Evolutionary conservation across 2,113 vertebrate genomes (phyloP), one percentile per base, ranked within the genome.

Genomic region (Tinamus guttatus): DNA sequence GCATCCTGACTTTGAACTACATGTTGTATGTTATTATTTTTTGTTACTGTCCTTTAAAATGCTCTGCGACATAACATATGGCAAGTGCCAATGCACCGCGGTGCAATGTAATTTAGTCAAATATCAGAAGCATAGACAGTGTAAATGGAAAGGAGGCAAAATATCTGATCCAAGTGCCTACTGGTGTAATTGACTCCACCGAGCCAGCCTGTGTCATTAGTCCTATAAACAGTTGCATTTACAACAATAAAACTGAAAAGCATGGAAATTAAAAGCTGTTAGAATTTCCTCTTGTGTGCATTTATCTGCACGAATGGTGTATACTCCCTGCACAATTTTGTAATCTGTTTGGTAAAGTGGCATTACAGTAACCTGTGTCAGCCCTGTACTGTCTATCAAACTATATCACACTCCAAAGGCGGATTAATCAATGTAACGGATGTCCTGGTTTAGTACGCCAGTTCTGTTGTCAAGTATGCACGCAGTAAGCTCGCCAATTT

Each of bases 231-330:
- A 97, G 97, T 97, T 97, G 97, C 97, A 96, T 98, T 98, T 98
- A 97, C 98, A 98, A 98, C 98, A 98, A 97, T 98, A 98, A 98
- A 98, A 98, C 96, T 97, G 97, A 97, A 98, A 98, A 97, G 98
- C 98, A 98, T 98, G 98, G 97, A 98, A 98, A 98, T 98, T 98
- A 98, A 98, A 98, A 98, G 97, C 98, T 97, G 98, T 98, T 98
- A 97, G 97, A 93, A 97, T 98, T 98, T 97, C 91, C 98, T 98
- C 98, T 97, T 84, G 98, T 98, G 97, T 97, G 97, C 89, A 97
- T 98, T 98, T 98, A 98, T 98, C 97, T 92, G 78, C 88, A 94
- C 62, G 86, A 94, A 96, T n/a, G 94, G 95, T 94, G 93, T 91
- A 73, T 81, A 81, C 89, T 95, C 95, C 89, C 97, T 85, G 90